These are phyloP conservation scores for Idris sp. DNA, from an alignment of 1,140 invertebrate genomes.

Conservation along the genomic window DNA sequence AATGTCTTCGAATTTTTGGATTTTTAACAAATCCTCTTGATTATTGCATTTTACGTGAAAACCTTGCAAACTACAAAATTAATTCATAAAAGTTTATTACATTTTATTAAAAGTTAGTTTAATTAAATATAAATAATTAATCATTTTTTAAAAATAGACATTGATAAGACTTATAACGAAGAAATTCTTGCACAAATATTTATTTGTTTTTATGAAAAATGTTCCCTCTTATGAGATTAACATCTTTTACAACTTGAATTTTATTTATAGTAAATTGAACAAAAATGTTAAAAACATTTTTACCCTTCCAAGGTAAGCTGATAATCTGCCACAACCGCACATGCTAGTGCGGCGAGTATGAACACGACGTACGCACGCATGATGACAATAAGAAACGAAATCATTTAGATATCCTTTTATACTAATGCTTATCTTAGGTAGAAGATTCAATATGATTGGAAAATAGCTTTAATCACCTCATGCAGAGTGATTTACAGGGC, in stretches of 20 bases:
- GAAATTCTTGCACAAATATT: no score
- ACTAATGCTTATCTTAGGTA: slow-evolving; percentile 25
- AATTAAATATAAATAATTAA: no score
- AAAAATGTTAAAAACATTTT: background rate
- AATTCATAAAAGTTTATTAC: no score
- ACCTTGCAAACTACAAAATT: slow-evolving; percentile 56
- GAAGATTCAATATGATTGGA: slow-evolving; percentile 40
- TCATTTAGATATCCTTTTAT: slow-evolving; percentile 34
- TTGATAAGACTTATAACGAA: no score
- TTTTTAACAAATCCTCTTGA: slow-evolving; percentile 33
- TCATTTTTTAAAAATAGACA: no score
- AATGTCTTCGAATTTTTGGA: slow-evolving; percentile 54
- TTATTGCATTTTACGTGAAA: slow-evolving; percentile 55
- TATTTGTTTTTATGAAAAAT: no score
- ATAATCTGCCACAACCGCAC: slow-evolving; percentile 15
- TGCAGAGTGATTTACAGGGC: no score
- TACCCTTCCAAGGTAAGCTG: slow-evolving; percentile 28
- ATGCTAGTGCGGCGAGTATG: slow-evolving; percentile 10
- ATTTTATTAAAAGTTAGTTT: no score
- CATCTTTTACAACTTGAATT: no score
- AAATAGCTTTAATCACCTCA: slow-evolving; percentile 18
- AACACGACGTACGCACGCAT: slow-evolving; percentile 33
- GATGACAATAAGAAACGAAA: slow-evolving; percentile 24
- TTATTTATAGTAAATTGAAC: no score
- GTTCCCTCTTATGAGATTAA: no score